phyloP scores from a whole-genome alignment of 1,140 invertebrate genomes.

The Pogonognathellus flavescens region DNA sequence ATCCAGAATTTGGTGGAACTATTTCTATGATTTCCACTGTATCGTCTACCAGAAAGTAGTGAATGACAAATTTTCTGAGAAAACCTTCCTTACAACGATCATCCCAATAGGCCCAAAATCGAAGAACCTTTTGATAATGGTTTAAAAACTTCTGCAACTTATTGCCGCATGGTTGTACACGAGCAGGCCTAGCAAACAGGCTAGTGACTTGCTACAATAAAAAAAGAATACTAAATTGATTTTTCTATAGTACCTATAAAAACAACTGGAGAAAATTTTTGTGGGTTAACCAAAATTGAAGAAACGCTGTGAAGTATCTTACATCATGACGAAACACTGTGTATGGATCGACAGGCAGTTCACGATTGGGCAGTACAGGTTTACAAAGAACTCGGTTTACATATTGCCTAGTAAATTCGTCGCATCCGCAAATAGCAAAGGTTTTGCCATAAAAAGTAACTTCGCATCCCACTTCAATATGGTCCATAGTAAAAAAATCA shows the following conservation, averaged over 20 bases:
- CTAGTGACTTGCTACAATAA: slow-evolving; percentile 68
- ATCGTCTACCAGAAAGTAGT: slow-evolving; percentile 89
- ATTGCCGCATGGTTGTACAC: slow-evolving; percentile 72
- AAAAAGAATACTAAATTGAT: too few species aligned
- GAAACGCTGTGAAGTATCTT: too few species aligned
- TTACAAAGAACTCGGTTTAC: slow-evolving; percentile 84
- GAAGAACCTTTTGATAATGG: slow-evolving; percentile 81
- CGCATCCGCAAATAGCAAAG: slow-evolving; percentile 86
- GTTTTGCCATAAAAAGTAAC: slow-evolving; percentile 82
- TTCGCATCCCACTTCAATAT: slow-evolving; percentile 83
- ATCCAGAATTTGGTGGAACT: slow-evolving; percentile 78
- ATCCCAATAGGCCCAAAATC: slow-evolving; percentile 93
- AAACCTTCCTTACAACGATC: slow-evolving; percentile 80
- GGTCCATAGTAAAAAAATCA: slow-evolving; percentile 80
- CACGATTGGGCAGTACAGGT: slow-evolving; percentile 80
- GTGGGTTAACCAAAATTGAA: too few species aligned
- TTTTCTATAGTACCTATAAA: too few species aligned
- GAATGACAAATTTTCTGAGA: slow-evolving; percentile 80
- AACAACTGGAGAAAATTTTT: too few species aligned
- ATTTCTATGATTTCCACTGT: slow-evolving; percentile 90
- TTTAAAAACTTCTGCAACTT: slow-evolving; percentile 80
- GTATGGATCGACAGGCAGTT: slow-evolving; percentile 74
- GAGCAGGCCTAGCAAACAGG: slow-evolving; percentile 70
- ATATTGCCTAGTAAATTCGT: slow-evolving; percentile 87
- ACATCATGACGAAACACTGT: slow-evolving; percentile 71